These are phyloP conservation scores for Yponomeuta malinellus DNA, from an alignment of 2,888 invertebrate species.

Conservation along the genomic window DNA sequence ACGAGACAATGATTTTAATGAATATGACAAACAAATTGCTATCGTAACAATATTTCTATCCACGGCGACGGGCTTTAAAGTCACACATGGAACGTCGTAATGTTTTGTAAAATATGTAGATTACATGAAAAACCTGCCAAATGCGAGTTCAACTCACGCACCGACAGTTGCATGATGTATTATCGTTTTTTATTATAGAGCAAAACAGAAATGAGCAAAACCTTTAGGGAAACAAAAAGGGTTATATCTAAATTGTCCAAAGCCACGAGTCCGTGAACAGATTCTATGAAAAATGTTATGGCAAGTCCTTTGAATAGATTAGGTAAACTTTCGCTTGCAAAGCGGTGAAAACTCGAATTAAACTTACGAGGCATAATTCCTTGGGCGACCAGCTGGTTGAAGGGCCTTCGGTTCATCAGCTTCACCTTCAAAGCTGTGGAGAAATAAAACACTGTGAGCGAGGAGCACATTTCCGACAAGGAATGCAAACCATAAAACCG, in stretches of 20 bases:
- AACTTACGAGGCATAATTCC: conserved; percentile 99
- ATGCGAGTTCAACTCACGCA: no score
- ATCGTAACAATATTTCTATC: background rate
- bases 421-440: conserved; percentile 96
- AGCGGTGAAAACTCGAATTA: background rate
- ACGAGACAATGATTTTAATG: background rate
- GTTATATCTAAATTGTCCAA: no score
- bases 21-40: background rate
- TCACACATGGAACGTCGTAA: background rate
- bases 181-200: no score
- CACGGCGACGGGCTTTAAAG: background rate
- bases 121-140: no score
- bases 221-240: no score
- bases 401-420: conserved; percentile 94
- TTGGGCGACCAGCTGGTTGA: conserved; percentile 96
- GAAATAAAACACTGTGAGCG: conserved; percentile 22
- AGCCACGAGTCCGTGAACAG: no score
- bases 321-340: no score
- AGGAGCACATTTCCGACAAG: background rate
- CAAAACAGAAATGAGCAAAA: no score
- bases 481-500: background rate
- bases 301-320: no score
- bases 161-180: no score
- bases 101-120: background rate
- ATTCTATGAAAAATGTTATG: no score